Conservation (phyloP, 2,888 invertebrate species). For the Pristionchus exspectatus region DNA sequence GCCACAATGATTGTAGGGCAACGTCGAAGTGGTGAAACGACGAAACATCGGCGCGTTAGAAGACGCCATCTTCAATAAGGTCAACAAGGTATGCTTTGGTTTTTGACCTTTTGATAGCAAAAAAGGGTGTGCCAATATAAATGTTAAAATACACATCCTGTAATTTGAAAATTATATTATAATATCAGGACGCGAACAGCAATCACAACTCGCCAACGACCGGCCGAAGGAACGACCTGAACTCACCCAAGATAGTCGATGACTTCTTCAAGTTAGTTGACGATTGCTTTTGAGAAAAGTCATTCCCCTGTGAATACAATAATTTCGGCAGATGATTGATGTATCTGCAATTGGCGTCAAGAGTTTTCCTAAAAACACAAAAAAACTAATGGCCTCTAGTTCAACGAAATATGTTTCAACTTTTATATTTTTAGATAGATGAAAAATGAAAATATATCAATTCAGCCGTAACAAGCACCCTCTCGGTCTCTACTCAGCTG, state of each 20-base stretch:
- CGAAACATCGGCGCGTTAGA: conserved; percentile 35
- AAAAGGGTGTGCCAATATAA: background rate
- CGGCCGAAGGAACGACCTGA: conserved; percentile 27
- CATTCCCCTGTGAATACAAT: too few species aligned
- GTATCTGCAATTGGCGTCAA: too few species aligned
- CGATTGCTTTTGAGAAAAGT: background rate
- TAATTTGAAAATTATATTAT: background rate
- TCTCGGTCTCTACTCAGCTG: background rate
- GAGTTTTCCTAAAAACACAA: too few species aligned
- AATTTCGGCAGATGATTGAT: too few species aligned
- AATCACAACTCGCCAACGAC: background rate
- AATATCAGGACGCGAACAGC: conserved; percentile 37
- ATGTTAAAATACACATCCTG: background rate
- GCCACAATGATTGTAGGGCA: background rate
- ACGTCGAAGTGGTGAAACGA: conserved; percentile 43
- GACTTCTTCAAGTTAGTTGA: conserved; percentile 41
- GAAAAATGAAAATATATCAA: too few species aligned
- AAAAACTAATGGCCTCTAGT: too few species aligned
- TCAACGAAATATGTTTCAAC: too few species aligned
- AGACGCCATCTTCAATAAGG: conserved; percentile 41
- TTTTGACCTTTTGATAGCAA: too few species aligned
- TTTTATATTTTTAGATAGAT: too few species aligned
- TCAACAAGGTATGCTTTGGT: conserved; percentile 22
- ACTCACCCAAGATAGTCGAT: conserved; percentile 23
- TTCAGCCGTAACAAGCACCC: conserved; percentile 41